Evolutionary conservation across 2,113 vertebrate genomes (phyloP), one percentile per base, ranked within the genome.

Genomic region (Pollachius pollachius): DNA sequence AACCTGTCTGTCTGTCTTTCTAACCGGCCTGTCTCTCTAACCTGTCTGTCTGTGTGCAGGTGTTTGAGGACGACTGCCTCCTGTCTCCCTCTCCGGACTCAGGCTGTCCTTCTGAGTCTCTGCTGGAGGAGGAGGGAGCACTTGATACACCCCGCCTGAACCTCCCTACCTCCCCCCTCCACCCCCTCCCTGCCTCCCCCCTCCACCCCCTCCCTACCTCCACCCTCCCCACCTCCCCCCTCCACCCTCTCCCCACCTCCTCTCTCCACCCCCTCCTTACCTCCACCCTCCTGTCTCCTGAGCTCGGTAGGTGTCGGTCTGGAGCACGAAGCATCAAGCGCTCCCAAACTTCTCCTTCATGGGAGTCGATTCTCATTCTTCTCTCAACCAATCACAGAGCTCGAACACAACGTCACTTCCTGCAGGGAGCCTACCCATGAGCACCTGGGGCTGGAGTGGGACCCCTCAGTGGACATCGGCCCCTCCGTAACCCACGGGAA

Each of bases 391-490:
- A 25, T 21, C 60, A 62, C 18, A 23, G 19, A 23, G 18, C 60
- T 5, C 4, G 19, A 15, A 11, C 54, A 25, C 19, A 25, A 23
- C 41, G 61, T 65, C 15, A 23, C 79, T 61, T 81, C 67, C 2
- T 41, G 37, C 6, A 6, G 11, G 5, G 37, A 41, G 1, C 68
- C 87, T 59, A 64, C 73, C 75, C 85, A 84, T 5, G 92, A 92
- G 69, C 84, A 89, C 15, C 70, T 89, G 79, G 93, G 93, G 13
- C 81, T 96, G 79, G 95, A 96, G 79, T 96, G 95, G 95, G 95
- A 96, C 70, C 94, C 94, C 1, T 94, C 94, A 0, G 95, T 94
- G 2, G 95, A 96, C 21, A 87, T 96, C 4, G 95, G 95, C 1
- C 89, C 85, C 2, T 91, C 93, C 0, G 71, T 91, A 0, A 92